phyloP scores from a whole-genome alignment of 2,113 vertebrate genomes.

The Microtus montanus region DNA sequence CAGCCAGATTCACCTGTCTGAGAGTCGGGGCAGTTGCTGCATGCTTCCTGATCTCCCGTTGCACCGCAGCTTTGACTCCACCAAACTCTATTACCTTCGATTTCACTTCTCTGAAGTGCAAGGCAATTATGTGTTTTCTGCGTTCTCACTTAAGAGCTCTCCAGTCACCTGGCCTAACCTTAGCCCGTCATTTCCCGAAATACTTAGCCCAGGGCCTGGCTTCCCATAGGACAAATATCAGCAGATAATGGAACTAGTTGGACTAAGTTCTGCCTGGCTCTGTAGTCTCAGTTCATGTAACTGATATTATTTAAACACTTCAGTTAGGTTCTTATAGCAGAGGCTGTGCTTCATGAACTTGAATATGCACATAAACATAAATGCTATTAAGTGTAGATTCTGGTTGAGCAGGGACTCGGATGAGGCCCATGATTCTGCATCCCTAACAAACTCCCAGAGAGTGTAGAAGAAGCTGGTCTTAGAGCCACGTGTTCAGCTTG shows the following conservation, averaged over 20 bases:
- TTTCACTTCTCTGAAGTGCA: not conserved
- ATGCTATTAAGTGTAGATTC: conserved; percentile 47
- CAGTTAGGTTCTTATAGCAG: not conserved
- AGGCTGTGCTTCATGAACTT: conserved; percentile 16
- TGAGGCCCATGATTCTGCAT: not conserved
- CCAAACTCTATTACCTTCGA: not conserved
- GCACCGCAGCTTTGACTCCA: not conserved
- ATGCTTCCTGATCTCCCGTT: not conserved
- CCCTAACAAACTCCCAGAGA: not conserved
- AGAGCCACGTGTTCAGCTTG: not conserved
- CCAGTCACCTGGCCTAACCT: not conserved
- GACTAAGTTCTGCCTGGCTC: conserved; percentile 4
- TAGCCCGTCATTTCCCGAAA: not conserved
- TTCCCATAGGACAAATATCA: too few species aligned
- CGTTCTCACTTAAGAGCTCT: not conserved
- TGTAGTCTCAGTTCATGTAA: not conserved
- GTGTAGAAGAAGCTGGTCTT: conserved; percentile 16
- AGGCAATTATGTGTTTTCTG: not conserved
- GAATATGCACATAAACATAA: conserved; percentile 10
- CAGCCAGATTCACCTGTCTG: not conserved
- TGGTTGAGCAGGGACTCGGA: conserved; percentile 11
- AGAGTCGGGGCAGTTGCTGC: not conserved
- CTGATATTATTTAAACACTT: not conserved
- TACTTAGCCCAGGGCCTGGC: not conserved
- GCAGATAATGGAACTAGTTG: conserved; percentile 1